Percentiles rank a stretch among this genome's conserved stretches.
Evolutionary conservation across 2,888 invertebrate species (phyloP).

Genomic region (Rhodophaea formosa): DNA sequence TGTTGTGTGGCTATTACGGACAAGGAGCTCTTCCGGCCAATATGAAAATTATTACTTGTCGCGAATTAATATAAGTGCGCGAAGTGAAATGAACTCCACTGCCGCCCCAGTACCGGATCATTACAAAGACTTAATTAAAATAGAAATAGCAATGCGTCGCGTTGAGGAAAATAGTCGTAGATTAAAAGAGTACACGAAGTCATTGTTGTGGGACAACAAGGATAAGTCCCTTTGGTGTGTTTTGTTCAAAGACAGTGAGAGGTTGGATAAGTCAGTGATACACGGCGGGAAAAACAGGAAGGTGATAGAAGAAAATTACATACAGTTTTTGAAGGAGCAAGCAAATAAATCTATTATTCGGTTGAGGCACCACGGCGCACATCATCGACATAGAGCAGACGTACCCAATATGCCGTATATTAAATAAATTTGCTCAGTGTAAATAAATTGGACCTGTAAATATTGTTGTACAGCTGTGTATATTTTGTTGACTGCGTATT

Average conservation of each 20-base stretch:
- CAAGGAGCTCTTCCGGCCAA: conserved; percentile 61
- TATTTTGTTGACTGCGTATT: conserved; percentile 16
- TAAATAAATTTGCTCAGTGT: conserved; percentile 46
- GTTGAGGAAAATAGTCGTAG: conserved; percentile 75
- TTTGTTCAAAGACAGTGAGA: conserved; percentile 73
- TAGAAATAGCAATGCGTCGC: conserved; percentile 77
- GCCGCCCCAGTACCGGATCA: conserved; percentile 63
- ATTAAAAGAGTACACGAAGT: conserved; percentile 76
- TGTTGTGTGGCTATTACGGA: conserved; percentile 73
- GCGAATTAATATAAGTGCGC: conserved; percentile 77
- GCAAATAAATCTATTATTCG: conserved; percentile 70
- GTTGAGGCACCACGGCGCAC: conserved; percentile 69
- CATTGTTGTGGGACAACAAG: conserved; percentile 76
- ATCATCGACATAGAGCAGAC: conserved; percentile 66
- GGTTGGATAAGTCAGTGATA: conserved; percentile 46
- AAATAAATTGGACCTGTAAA: conserved; percentile 16
- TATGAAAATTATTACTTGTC: conserved; percentile 80
- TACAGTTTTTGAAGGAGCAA: conserved; percentile 63
- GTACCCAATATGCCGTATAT: conserved; percentile 66
- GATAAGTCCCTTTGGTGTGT: conserved; percentile 78
- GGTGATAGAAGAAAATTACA: conserved; percentile 63
- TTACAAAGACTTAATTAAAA: conserved; percentile 78
- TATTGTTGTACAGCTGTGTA: conserved; percentile 19
- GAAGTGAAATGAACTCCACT: conserved; percentile 54
- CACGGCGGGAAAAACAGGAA: conserved; percentile 51